Base-by-base conservation (phyloP, 1,140 invertebrate species). In the Druon quercuslanigerum region DNA sequence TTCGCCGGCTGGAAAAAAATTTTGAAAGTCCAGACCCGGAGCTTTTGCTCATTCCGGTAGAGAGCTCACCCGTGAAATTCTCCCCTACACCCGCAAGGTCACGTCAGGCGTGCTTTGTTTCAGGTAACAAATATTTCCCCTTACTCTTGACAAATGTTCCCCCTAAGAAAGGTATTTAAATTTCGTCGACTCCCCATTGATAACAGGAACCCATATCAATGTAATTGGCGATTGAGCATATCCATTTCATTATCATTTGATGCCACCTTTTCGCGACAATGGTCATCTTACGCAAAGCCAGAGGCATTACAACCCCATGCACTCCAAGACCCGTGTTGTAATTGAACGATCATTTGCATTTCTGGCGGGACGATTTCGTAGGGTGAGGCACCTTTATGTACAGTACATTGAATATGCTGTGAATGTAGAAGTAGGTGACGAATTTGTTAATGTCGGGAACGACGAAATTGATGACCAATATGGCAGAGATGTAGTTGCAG, bases 351-450 rank as follows among this genome's bases (percentile, higher is more conserved):
- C 71, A 50, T 72, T 72, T 50, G 33, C 7, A 5, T 50, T 72
- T 12, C 71, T 72, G 7, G 50, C 46, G 50, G 70, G 4, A 52
- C 71, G 87, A 19, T 91, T 87, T 66, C 72, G 86, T 5, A 79
- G 87, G 79, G 75, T 90, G 33, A 83, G 82, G 56, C 75, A 79
- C 57, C 16, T 85, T 11, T 80, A 88, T 50, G 70, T 87, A 50
- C 25, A 79, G 12, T 52, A 52, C 16, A 80, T 88, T 12, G 75
- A 85, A 52, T 83, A 77, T 14, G 60, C 70, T 14, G 40, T 25
- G 1, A 19, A 20, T 60, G 46, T 66, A 60, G 54, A 74, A 8
- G 33, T 60, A 13, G 2, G 20, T 3, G 56, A 20, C 51, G 14
- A 33, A n/a, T n/a, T n/a, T n/a, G n/a, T n/a, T n/a, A n/a, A n/a